Conservation (phyloP, 2,797 vertebrate genomes). For the Salmo trutta region DNA sequence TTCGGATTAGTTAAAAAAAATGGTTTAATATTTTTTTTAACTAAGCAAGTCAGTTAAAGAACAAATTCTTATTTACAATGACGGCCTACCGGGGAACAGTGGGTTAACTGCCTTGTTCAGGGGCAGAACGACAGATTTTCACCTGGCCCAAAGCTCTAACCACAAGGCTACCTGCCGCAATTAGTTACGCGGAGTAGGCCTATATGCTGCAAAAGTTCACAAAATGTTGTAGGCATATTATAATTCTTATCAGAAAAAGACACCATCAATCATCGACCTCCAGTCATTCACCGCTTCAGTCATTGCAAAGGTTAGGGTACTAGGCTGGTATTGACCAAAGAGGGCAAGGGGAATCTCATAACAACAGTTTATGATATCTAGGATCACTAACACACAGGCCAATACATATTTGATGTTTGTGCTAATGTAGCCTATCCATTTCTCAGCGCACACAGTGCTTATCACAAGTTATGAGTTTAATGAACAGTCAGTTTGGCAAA, state of each 20-base stretch:
- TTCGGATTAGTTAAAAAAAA: too few species aligned
- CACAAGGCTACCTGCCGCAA: too few species aligned
- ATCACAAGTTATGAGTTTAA: neutral
- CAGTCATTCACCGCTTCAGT: neutral
- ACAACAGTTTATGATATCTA: neutral
- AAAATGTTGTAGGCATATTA: neutral
- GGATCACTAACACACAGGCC: too few species aligned
- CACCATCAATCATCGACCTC: neutral
- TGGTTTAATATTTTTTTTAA: too few species aligned
- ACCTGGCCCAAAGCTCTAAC: too few species aligned
- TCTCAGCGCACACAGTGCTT: neutral
- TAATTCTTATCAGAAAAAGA: neutral
- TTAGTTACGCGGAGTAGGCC: too few species aligned
- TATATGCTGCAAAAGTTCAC: neutral
- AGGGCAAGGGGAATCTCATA: neutral
- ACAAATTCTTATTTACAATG: too few species aligned
- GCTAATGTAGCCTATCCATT: neutral
- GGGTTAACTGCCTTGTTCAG: too few species aligned
- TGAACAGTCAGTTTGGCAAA: neutral
- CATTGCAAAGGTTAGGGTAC: neutral
- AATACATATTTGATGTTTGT: neutral
- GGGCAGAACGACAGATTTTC: too few species aligned
- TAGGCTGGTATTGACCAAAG: neutral
- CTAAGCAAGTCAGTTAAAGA: too few species aligned
- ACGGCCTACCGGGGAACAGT: too few species aligned